Conservation (phyloP, 1,140 invertebrate species). For the Mya arenaria region DNA sequence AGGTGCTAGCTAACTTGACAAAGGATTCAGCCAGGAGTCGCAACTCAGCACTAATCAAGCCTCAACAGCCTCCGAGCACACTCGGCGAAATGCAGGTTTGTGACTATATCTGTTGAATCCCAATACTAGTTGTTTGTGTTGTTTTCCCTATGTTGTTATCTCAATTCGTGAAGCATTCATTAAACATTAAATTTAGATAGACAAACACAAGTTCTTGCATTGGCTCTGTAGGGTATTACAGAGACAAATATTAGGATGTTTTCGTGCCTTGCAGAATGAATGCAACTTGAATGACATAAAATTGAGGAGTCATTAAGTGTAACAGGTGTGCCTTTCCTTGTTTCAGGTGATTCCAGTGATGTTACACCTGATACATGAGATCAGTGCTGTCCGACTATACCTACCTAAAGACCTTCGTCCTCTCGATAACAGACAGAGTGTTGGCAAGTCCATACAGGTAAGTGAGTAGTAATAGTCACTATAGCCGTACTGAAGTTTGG, state of each 20-base stretch:
- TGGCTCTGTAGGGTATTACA: too few relatives aligned
- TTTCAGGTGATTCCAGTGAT: conserved; percentile 89
- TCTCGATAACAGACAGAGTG: conserved; percentile 90
- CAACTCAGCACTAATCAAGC: conserved; percentile 73
- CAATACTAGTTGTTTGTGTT: too few relatives aligned
- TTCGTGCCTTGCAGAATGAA: too few relatives aligned
- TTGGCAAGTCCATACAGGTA: conserved; percentile 91
- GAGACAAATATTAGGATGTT: too few relatives aligned
- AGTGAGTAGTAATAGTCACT: too few relatives aligned
- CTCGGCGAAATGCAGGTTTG: conserved; percentile 90
- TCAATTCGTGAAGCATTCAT: too few relatives aligned
- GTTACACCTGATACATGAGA: conserved; percentile 87
- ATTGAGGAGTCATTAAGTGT: too few relatives aligned
- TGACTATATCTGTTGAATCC: background rate
- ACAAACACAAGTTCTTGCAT: too few relatives aligned
- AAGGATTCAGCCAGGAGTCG: conserved; percentile 81
- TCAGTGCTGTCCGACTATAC: conserved; percentile 95
- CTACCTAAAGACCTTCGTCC: conserved; percentile 94
- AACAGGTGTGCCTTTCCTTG: background rate
- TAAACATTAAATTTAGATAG: too few relatives aligned
- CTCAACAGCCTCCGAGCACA: conserved; percentile 81
- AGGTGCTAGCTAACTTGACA: conserved; percentile 91
- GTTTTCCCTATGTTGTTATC: too few relatives aligned
- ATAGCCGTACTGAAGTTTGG: too few relatives aligned
- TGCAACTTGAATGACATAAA: too few relatives aligned